phyloP scores from a whole-genome alignment of 2,113 vertebrate genomes.

The Damaliscus lunatus region DNA sequence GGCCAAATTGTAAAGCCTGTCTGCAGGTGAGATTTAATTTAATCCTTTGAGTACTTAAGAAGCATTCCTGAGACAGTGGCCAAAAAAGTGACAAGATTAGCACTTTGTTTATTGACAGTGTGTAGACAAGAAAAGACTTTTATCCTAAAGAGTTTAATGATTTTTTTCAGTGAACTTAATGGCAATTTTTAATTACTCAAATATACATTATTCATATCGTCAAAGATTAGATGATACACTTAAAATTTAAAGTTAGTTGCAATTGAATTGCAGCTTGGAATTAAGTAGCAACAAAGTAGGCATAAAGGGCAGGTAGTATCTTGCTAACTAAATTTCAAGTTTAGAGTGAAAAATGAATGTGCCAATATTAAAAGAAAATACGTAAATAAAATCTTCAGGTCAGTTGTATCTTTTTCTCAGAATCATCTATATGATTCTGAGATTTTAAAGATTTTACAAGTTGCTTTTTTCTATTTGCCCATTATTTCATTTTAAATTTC shows the following conservation, averaged over 20 bases:
- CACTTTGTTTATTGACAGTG: conserved; percentile 76
- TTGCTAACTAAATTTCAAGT: conserved; percentile 42
- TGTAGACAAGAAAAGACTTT: conserved; percentile 68
- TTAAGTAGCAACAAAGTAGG: conserved; percentile 50
- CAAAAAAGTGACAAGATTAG: conserved; percentile 80
- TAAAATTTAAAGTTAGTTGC: conserved; percentile 30
- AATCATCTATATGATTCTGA: not conserved
- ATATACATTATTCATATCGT: conserved; percentile 55
- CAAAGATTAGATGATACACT: conserved; percentile 47
- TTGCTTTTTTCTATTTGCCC: not conserved
- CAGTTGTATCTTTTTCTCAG: not conserved
- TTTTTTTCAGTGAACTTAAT: conserved; percentile 66
- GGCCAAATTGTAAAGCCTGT: conserved; percentile 76
- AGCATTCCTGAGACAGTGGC: conserved; percentile 78
- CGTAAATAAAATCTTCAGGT: not conserved
- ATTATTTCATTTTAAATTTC: conserved; percentile 6
- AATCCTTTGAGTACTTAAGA: conserved; percentile 82
- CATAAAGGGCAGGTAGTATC: conserved; percentile 17
- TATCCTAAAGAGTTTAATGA: conserved; percentile 63
- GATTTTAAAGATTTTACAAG: not conserved
- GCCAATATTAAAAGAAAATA: not conserved
- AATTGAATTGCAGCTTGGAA: conserved; percentile 12
- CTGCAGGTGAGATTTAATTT: conserved; percentile 81
- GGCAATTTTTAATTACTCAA: conserved; percentile 53
- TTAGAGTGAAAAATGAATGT: not conserved